Evolutionary conservation across 2,888 invertebrate genomes (phyloP), one percentile per base, ranked within the genome.

Genomic region (Hydraecia micacea): DNA sequence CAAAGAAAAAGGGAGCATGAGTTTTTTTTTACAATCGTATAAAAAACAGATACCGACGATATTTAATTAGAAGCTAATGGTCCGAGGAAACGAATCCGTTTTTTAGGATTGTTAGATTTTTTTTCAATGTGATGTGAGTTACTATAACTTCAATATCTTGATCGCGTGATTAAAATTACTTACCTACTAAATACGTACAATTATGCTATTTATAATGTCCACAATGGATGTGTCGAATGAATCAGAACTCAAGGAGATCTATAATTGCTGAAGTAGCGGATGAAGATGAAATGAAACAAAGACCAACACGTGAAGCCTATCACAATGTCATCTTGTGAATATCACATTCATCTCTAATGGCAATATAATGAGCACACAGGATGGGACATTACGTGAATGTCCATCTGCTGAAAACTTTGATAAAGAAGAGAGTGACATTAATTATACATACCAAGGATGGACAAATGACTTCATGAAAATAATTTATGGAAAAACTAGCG

Each of bases 41-140:
- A 77, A 76, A 82, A 83, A 75, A 70, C 42, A 42, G 25, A 52
- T 28, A 60, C 67, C 71, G 71, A 25, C 32, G 15, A 70, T 79
- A 78, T 63, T 68, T 74, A 75, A 84, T 82, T 72, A 49, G 55
- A 60, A 84, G 18, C 84, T 76, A 85, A 76, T 85, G 75, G 79
- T 79, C 75, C 84, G 79, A 83, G 75, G 87, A 85, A 85, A 83
- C 73, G 55, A 68, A 62, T 46, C 18, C 11, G 42, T 65, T 79
- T 85, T 79, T 86, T 83, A 39, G 36, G 67, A 58, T 58, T 36
- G 25, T 58, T 46, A 32, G 25, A 9, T 18, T 36, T 72, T 63
- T 73, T 84, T 62, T 84, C 42, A 2, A 60, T 36, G 0, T 25
- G 52, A 15, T 6, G 65, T 82, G 86, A 72, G 49, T 84, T 86